Base-by-base conservation (phyloP, 2,113 vertebrate species). In the Corynorhinus townsendii region DNA sequence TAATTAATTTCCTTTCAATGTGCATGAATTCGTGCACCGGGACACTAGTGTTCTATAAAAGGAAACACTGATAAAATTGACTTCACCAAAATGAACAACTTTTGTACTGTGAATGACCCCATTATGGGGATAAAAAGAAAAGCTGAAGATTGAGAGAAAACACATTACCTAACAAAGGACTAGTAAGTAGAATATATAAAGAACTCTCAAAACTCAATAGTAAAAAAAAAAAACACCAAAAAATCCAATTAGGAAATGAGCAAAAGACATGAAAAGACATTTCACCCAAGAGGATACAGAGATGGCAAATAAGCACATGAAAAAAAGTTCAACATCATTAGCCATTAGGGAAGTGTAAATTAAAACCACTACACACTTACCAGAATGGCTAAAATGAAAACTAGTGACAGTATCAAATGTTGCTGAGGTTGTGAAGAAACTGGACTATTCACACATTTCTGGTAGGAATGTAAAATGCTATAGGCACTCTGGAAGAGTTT, bases 121-220 rank as follows among this genome's bases (percentile, higher is more conserved):
- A 30, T 66, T 66, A 89, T 79, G 17, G 10, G 4, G 35, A 54
- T n/a, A 35, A 81, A 90, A 92, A 97, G 64, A 86, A 86, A 94
- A 85, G 72, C 59, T 92, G 45, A 24, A 72, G 40, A 80, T 26
- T 90, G 79, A 86, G 20, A 91, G 45, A 93, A 91, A 94, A 90
- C 19, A 88, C 38, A 45, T 90, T 92, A 52, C 66, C 30, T 84
- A 86, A 92, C 62, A 77, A 90, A 87, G 12, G 24, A 85, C 52
- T 82, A 38, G 47, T 79, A 52, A n/a, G 17, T 1, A 56, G 54
- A 75, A 87, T 75, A 82, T 64, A 86, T 66, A 52, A 77, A 84
- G 69, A 92, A 90, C 68, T 94, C 56, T 90, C 30, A 91, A 94
- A 88, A 56, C 8, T 40, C 26, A 82, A 92, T 22, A 88, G 40